phyloP scores from a whole-genome alignment of 2,888 invertebrate genomes.

The Eurois occulta region DNA sequence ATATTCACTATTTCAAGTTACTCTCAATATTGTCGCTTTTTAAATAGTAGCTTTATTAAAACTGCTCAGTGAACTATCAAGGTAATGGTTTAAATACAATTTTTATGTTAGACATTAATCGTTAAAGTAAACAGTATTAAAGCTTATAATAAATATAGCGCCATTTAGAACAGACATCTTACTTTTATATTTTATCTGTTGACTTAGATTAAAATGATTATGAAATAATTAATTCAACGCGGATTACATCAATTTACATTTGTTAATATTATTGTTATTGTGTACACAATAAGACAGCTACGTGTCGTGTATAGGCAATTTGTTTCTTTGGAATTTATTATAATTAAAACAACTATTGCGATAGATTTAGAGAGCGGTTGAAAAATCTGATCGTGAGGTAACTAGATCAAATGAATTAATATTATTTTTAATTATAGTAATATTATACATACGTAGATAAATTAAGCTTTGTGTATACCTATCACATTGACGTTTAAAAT shows the following conservation, averaged over 20 bases:
- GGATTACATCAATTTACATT: constrained; percentile 39
- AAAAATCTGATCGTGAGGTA: constrained; percentile 71
- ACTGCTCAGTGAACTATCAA: constrained; percentile 12
- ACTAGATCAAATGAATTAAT: constrained; percentile 87
- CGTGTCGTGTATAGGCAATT: constrained; percentile 58
- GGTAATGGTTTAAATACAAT: background rate
- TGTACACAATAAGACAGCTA: constrained; percentile 55
- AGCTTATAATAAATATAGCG: constrained; percentile 13
- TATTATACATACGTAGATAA: constrained; percentile 79
- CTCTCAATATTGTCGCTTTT: constrained; percentile 7
- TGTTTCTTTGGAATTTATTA: constrained; percentile 58
- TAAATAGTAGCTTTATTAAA: background rate
- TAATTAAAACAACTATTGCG: constrained; percentile 53
- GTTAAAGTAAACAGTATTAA: constrained; percentile 29
- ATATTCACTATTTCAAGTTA: constrained; percentile 2
- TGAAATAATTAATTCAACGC: constrained; percentile 39
- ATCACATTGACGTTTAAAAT: constrained; percentile 66
- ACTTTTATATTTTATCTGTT: constrained; percentile 28
- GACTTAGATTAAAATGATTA: constrained; percentile 33
- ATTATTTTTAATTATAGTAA: constrained; percentile 69
- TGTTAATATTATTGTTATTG: constrained; percentile 59
- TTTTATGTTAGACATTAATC: background rate
- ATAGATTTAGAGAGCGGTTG: constrained; percentile 56
- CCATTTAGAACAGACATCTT: constrained; percentile 30
- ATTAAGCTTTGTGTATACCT: constrained; percentile 66